A percentile compares a stretch with the other conserved stretches of the same genome.
Evolutionary conservation across 2,888 invertebrate species (phyloP).

Genomic region (Ophioninae sp.): DNA sequence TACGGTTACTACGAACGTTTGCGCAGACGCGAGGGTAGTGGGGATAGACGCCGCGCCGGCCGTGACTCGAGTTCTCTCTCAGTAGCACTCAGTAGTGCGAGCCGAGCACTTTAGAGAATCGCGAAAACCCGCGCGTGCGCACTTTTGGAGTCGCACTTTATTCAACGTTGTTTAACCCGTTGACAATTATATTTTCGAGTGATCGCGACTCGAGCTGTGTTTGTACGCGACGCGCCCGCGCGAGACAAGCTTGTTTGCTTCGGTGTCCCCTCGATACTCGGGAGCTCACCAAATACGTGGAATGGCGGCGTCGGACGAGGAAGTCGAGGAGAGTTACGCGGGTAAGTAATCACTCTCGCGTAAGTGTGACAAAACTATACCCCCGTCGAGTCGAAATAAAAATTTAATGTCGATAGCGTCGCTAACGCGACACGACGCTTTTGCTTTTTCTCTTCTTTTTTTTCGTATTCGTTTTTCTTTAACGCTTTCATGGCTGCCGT

Average conservation of each 20-base stretch:
- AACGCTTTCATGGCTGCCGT: slow-evolving; percentile 75
- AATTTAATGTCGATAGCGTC: slow-evolving; percentile 26
- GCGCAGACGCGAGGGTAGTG: neutral
- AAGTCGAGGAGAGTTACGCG: slow-evolving; percentile 92
- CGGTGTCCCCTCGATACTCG: slow-evolving; percentile 39
- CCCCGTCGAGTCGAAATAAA: slow-evolving; percentile 6
- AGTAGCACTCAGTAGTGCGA: neutral
- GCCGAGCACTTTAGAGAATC: neutral
- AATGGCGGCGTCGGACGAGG: slow-evolving; percentile 95
- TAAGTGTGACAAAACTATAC: slow-evolving; percentile 54
- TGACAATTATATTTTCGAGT: neutral
- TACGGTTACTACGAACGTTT: neutral
- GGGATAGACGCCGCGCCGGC: slow-evolving; percentile 1
- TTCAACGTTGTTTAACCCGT: neutral
- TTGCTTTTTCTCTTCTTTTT: neutral
- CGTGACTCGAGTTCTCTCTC: neutral
- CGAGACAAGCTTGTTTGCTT: slow-evolving; percentile 42
- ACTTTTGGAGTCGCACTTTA: neutral
- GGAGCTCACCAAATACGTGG: slow-evolving; percentile 31
- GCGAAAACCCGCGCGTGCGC: neutral
- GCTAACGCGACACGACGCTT: slow-evolving; percentile 79
- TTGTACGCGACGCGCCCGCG: neutral
- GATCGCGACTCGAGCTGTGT: neutral
- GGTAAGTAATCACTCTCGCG: slow-evolving; percentile 84
- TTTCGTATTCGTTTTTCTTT: neutral